These are phyloP conservation scores for Antrozous pallidus DNA, from an alignment of 2,797 vertebrate species.

Conservation along the genomic window DNA sequence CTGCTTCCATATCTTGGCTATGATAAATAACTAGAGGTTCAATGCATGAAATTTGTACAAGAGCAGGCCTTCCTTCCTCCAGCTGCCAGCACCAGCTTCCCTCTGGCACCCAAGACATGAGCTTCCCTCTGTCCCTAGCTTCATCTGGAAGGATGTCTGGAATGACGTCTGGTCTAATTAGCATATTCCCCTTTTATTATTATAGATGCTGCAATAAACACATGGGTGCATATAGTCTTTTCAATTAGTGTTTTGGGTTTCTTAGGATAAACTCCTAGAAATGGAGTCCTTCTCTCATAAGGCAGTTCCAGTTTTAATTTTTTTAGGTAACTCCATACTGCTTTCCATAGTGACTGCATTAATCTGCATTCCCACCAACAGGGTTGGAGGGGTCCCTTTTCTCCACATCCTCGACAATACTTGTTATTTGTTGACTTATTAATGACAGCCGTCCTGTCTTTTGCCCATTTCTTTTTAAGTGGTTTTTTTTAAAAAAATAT, in stretches of 20 bases:
- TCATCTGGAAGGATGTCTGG: too few species aligned
- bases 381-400: not conserved
- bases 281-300: not conserved
- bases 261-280: not conserved
- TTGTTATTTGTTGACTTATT: not conserved
- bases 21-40: not conserved
- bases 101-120: too few species aligned
- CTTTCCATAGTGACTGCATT: not conserved
- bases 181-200: too few species aligned
- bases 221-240: not conserved
- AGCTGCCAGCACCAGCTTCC: too few species aligned
- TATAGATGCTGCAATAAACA: not conserved
- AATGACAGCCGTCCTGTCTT: not conserved
- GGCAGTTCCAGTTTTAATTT: not conserved
- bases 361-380: not conserved
- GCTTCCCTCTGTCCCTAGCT: too few species aligned
- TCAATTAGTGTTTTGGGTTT: not conserved
- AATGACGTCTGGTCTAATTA: too few species aligned
- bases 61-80: too few species aligned
- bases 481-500: too few species aligned
- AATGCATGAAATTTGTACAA: too few species aligned
- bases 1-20: not conserved
- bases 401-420: not conserved
- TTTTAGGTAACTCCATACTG: not conserved
- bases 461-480: not conserved